Conservation (phyloP, 2,113 vertebrate genomes). For the Murina feae region DNA sequence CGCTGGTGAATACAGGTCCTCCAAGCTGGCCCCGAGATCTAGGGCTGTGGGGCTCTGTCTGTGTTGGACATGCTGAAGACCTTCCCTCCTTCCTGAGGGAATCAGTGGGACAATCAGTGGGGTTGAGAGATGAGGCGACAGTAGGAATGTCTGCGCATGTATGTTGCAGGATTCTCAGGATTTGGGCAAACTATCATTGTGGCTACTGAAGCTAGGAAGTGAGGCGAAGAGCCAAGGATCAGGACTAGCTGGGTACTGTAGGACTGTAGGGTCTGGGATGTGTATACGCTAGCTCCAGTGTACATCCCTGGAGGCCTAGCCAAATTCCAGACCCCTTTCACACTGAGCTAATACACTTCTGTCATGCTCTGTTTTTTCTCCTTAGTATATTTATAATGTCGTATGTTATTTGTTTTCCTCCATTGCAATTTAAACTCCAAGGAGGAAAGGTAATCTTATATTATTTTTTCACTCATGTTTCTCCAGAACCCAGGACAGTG, state of each 20-base stretch:
- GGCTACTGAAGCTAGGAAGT: not conserved
- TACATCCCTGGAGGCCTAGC: not conserved
- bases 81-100: not conserved
- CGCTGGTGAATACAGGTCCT: not conserved
- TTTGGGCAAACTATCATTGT: not conserved
- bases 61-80: not conserved
- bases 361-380: not conserved
- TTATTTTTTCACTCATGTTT: not conserved
- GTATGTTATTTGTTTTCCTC: not conserved
- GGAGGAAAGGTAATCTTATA: not conserved
- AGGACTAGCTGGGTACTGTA: not conserved
- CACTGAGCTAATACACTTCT: not conserved
- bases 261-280: not conserved
- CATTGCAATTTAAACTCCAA: not conserved
- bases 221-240: not conserved
- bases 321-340: not conserved
- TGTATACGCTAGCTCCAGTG: accelerated
- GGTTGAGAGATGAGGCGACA: not conserved
- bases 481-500: not conserved
- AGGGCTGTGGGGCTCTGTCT: not conserved
- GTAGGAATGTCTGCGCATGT: not conserved
- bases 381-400: not conserved
- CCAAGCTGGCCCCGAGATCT: not conserved
- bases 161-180: no score
- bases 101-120: not conserved